Base-by-base conservation (phyloP, 2,888 invertebrate species). In the Caenorhabditis auriculariae region DNA sequence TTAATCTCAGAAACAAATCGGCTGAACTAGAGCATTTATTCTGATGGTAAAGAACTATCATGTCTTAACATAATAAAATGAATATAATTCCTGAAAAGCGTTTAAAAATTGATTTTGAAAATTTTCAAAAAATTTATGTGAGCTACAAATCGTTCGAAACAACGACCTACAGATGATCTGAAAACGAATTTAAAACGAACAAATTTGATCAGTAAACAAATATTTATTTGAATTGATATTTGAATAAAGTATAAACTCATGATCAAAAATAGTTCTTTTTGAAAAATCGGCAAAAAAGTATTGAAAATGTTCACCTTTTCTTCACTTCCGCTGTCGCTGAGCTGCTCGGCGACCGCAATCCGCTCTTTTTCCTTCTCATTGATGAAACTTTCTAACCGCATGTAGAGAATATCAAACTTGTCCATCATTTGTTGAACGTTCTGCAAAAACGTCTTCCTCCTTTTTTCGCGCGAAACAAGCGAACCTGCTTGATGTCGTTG, bases 271-370 rank as follows among this genome's bases (percentile, higher is more conserved):
- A 12, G 9, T 12, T 12, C n/a, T 32, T 32, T 32, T 32, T 32
- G 35, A 32, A n/a, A 32, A 12, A 21, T n/a, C n/a, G 4, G 4
- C 7, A 41, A 41, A 19, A n/a, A 17, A 12, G 21, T 6, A 43
- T 4, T 19, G 3, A 12, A 4, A 23, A 43, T 6, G 21, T 50
- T 3, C 9, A 61, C 66, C 45, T 66, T 66, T 26, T 63, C 62
- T 32, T 66, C 69, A 43, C 66, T 64, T 35, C 69, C 64, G 39
- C 59, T 66, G n/a, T 66, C 69, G 4, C 63, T 64, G 47, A 66
- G 47, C 9, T 52, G 59, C 38, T 69, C 65, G 24, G 21, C 28
- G 21, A 44, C 39, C 17, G 17, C n/a, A n/a, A 46, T 42, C 6
- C 45, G 44, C 37, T 54, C 44, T 23, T 57, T 57, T 29, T 64